Base-by-base conservation (phyloP, 2,113 vertebrate genomes). In the Caretta caretta region DNA sequence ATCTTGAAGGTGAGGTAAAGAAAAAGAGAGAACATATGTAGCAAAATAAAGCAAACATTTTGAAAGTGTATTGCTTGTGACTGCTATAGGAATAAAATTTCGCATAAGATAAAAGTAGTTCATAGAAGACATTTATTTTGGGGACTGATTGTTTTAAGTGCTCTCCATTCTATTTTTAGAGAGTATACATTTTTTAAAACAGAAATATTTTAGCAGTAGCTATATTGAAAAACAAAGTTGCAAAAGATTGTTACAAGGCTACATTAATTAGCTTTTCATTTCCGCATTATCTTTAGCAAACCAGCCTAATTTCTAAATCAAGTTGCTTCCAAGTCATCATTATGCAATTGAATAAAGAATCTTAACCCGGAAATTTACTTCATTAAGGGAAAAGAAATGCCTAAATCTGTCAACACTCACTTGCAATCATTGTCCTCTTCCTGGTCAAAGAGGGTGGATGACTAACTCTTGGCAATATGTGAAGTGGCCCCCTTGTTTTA, bases 181-280 rank as follows among this genome's bases (percentile, higher is more conserved):
- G 13, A 79, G 81, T 75, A 51, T 57, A 65, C 57, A 62, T 62
- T 90, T 72, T 72, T 72, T 10, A 72, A 31, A 72, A 38, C 20
- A 72, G 19, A 31, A 62, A 57, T 5, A 69, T 90, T 92, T 49
- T 11, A 48, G 27, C 10, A 1, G 35, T 1, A n/a, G 4, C 1
- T 1, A 65, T 80, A 24, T 50, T 38, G 4, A 22, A 86, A 83
- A 27, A 93, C 22, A 2, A 5, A 72, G 56, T 69, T 51, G 6
- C 5, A 10, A 6, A 56, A 42, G 35, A 80, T 6, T 0, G 4
- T 35, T 50, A 87, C 8, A 80, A 82, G 83, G 2, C 27, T 0
- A 2, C 10, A 2, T 13, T 12, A 83, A 46, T 9, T 48, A 79
- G 8, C 49, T 89, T 94, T 86, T 20, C 0, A 2, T 22, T 83